These are phyloP conservation scores for Spatula clypeata DNA, from an alignment of 2,797 vertebrate genomes.

Conservation along the genomic window DNA sequence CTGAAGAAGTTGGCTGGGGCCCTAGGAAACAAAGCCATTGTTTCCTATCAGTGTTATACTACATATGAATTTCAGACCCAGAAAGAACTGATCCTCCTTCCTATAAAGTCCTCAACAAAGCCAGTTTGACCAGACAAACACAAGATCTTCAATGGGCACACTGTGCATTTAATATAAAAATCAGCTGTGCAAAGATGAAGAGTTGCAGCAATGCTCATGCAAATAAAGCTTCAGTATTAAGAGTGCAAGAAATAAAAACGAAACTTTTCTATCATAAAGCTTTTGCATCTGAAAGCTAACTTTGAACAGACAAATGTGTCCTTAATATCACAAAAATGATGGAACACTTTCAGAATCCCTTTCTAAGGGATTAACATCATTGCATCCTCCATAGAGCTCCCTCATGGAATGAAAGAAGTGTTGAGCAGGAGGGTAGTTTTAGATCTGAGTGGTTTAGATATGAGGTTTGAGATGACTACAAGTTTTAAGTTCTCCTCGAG, in stretches of 20 bases:
- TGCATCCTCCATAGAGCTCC: fast-evolving
- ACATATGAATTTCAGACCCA: neutral
- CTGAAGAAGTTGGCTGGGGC: neutral
- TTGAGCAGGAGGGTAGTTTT: neutral
- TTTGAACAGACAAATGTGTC: neutral
- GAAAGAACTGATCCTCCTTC: neutral
- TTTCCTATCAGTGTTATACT: neutral
- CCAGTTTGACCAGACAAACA: neutral
- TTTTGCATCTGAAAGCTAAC: neutral
- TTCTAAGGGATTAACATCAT: neutral
- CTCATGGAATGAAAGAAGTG: neutral
- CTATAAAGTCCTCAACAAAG: neutral
- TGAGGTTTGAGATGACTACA: neutral
- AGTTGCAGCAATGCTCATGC: neutral
- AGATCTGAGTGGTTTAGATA: neutral
- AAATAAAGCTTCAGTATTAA: neutral
- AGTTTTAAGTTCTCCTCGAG: neutral
- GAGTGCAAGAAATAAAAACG: neutral
- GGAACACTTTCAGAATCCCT: neutral
- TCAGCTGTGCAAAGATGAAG: neutral
- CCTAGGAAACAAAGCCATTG: neutral
- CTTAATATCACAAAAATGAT: neutral
- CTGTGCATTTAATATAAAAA: neutral
- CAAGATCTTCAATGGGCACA: neutral
- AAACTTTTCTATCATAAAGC: neutral